These are phyloP conservation scores for Colletes latitarsis DNA, from an alignment of 1,140 invertebrate genomes.

Conservation along the genomic window DNA sequence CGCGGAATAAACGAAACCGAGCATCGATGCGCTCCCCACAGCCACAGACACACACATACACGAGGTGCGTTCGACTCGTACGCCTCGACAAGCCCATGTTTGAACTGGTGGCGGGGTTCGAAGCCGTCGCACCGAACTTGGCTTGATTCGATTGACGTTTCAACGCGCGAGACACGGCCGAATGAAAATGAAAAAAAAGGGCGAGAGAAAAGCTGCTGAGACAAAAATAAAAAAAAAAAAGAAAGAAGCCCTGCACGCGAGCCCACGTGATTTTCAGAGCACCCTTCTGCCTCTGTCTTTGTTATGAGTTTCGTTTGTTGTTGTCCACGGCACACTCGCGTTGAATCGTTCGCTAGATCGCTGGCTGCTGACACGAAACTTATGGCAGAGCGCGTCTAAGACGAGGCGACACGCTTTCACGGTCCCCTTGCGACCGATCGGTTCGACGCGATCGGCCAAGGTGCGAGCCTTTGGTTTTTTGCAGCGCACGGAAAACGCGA, in stretches of 20 bases:
- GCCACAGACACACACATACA: constrained; percentile 22
- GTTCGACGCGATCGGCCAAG: no score
- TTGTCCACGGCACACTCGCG: not conserved
- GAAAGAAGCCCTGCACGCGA: no score
- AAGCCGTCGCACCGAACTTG: constrained; percentile 45
- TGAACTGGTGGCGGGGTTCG: constrained; percentile 63
- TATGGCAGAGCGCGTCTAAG: not conserved
- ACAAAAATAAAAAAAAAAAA: no score
- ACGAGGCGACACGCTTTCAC: not conserved
- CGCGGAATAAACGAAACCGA: constrained; percentile 59
- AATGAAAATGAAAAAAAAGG: not conserved
- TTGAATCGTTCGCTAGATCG: constrained; percentile 8
- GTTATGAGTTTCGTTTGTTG: no score
- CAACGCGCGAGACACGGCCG: not conserved
- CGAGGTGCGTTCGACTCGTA: constrained; percentile 54
- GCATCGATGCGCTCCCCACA: constrained; percentile 27
- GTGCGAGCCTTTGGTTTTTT: no score
- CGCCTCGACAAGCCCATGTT: constrained; percentile 67
- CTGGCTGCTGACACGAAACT: not conserved
- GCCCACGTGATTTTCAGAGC: no score
- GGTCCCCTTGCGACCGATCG: no score
- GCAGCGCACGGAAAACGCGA: no score
- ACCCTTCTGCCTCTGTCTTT: not conserved
- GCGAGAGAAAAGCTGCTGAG: constrained; percentile 1
- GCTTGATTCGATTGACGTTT: constrained; percentile 36